Evolutionary conservation across 2,113 vertebrate species (phyloP).

Genomic region (Lota lota): DNA sequence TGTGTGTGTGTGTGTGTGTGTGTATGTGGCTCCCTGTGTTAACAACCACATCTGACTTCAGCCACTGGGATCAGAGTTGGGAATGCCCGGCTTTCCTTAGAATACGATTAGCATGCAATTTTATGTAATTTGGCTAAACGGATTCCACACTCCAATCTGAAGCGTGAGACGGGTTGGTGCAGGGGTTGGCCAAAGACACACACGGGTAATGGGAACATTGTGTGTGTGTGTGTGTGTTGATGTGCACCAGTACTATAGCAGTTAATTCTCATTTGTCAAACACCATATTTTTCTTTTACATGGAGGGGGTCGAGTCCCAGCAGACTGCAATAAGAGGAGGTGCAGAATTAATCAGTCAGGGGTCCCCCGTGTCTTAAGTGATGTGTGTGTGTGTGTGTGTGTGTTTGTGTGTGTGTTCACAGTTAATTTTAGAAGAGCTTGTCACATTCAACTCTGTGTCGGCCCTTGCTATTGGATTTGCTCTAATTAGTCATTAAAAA

Average conservation of each 20-base stretch:
- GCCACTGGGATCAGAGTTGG: background rate
- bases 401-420: background rate
- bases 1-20: no score
- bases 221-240: constrained; percentile 17
- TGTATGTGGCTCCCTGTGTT: no score
- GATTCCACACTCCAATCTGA: constrained; percentile 35
- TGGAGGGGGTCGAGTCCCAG: constrained; percentile 27
- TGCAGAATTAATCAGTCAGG: constrained; percentile 45
- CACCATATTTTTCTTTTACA: background rate
- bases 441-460: background rate
- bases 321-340: constrained; percentile 26
- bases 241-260: constrained; percentile 9
- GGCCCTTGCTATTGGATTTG: background rate
- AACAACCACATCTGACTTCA: no score
- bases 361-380: constrained; percentile 9
- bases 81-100: constrained; percentile 23
- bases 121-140: constrained; percentile 42
- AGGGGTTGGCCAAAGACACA: constrained; percentile 10
- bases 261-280: constrained; percentile 47
- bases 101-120: constrained; percentile 54
- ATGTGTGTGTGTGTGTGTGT: background rate
- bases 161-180: background rate
- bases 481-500: background rate
- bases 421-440: constrained; percentile 1
- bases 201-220: constrained; percentile 20